Evolutionary conservation across 37 sponge, comb jelly and placozoan species (phyloP).

Genomic region (Beroe forskalii): DNA sequence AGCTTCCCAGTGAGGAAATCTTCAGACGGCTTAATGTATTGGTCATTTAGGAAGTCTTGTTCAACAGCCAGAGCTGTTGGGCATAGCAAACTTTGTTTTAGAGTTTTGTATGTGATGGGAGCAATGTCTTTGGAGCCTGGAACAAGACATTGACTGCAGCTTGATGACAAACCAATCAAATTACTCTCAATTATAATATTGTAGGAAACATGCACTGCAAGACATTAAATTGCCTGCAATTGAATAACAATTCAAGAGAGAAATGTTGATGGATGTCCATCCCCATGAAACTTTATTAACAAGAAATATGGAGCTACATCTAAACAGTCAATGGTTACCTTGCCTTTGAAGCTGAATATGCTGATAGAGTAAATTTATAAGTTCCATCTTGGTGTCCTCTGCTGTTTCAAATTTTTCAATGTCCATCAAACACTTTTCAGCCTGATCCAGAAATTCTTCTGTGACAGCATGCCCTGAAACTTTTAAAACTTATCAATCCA

Average conservation of each 20-base stretch:
- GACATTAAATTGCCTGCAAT: too few species aligned
- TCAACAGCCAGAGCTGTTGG: constrained; percentile 2
- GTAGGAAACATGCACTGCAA: too few species aligned
- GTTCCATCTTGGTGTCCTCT: constrained; percentile 44
- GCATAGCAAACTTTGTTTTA: background rate
- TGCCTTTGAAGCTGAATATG: constrained; percentile 54
- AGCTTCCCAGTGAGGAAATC: background rate
- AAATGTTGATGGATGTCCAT: too few species aligned
- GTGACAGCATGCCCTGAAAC: background rate
- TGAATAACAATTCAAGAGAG: too few species aligned
- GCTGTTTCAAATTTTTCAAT: constrained; percentile 47
- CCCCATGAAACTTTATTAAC: background rate
- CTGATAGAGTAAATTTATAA: constrained; percentile 1
- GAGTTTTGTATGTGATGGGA: constrained; percentile 8
- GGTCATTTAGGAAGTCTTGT: background rate
- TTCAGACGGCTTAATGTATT: constrained; percentile 25
- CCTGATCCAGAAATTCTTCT: constrained; percentile 47
- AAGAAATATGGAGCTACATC: background rate
- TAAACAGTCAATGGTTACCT: too few species aligned
- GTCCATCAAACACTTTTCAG: constrained; percentile 61
- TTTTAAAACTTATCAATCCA: background rate
- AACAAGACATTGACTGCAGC: too few species aligned
- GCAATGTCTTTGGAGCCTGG: background rate
- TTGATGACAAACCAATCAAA: background rate
- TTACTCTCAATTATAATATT: too few species aligned